phyloP scores from a whole-genome alignment of 2,113 vertebrate species.

The Melanotaenia duboulayi region DNA sequence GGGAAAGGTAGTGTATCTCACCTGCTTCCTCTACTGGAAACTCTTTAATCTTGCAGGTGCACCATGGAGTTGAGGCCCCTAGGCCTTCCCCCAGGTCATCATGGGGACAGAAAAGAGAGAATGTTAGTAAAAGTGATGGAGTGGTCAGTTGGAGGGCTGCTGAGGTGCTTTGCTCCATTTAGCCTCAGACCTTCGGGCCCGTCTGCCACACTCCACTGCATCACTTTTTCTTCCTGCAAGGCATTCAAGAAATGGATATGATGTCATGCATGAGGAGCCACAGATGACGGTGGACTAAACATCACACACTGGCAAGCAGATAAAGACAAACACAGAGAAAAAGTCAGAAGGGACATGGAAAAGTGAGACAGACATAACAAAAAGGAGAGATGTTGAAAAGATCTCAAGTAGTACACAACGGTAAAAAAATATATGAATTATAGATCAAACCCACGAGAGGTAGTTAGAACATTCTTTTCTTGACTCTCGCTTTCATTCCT shows the following conservation, averaged over 20 bases:
- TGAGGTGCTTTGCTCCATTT: conserved; percentile 65
- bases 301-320: conserved; percentile 36
- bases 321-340: conserved; percentile 27
- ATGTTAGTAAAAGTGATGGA: conserved; percentile 11
- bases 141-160: conserved; percentile 34
- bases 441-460: conserved; percentile 58
- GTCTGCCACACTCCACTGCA: conserved; percentile 54
- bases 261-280: conserved; percentile 65
- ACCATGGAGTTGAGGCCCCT: not conserved
- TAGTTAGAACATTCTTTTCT: conserved; percentile 18
- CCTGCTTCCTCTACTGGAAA: conserved; percentile 17
- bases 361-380: conserved; percentile 3
- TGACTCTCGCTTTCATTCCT: conserved; percentile 28
- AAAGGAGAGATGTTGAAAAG: conserved; percentile 32
- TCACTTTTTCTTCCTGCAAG: conserved; percentile 51
- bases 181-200: conserved; percentile 32
- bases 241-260: conserved; percentile 65
- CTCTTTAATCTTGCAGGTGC: conserved; percentile 13
- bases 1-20: not conserved
- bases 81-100: conserved; percentile 9
- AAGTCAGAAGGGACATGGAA: conserved; percentile 27
- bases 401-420: conserved; percentile 32
- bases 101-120: not conserved
- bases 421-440: conserved; percentile 59
- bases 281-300: conserved; percentile 54